Evolutionary conservation across 30 jellyfish, hydroid and myxozoan genomes (phyloP), one percentile per base, ranked within the genome.

Genomic region (Sanderia malayensis): DNA sequence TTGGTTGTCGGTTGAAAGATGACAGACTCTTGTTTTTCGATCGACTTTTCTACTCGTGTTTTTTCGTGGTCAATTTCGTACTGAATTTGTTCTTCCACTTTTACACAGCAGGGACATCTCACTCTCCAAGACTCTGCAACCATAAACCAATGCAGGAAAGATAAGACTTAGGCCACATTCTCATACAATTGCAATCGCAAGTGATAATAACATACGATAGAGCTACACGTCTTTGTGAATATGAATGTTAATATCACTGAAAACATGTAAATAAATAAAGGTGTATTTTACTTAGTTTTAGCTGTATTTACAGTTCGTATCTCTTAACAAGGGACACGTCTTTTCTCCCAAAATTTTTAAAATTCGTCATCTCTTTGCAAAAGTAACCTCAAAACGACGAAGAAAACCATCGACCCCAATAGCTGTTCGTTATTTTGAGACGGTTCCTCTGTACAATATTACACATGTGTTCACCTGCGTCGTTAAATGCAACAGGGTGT

Each of bases 31-130:
- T 49, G 64, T 19, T 49, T 8, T 19, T 49, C 64, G 64, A 49
- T 49, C 6, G 64, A 49, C 27, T 49, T 49, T 49, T 49, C 64
- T 3, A 19, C 27, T 2, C 8, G 7, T 4, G 64, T 49, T 18
- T 49, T 49, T 49, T 49, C 64, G 18, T 49, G 64, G 24, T 49
- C 64, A 19, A 49, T 49, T 49, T 49, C 64, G 27, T 49, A 49
- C 18, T 49, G 64, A 49, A 49, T 49, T 19, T 9, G 23, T 19
- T 49, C 64, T 19, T 49, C 64, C 8, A 49, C 18, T 19, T 49
- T 4, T 9, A 49, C 64, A 19, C 64, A 49, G 27, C 8, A 49
- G 6, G 64, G 64, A 49, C 64, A 49, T 19, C 64, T 49, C 24
- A 49, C 24, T 19, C 64, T 49, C 64, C 64, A 49, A 49, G 27